phyloP scores from a whole-genome alignment of 2,113 vertebrate genomes.

The Lepidothrix coronata region DNA sequence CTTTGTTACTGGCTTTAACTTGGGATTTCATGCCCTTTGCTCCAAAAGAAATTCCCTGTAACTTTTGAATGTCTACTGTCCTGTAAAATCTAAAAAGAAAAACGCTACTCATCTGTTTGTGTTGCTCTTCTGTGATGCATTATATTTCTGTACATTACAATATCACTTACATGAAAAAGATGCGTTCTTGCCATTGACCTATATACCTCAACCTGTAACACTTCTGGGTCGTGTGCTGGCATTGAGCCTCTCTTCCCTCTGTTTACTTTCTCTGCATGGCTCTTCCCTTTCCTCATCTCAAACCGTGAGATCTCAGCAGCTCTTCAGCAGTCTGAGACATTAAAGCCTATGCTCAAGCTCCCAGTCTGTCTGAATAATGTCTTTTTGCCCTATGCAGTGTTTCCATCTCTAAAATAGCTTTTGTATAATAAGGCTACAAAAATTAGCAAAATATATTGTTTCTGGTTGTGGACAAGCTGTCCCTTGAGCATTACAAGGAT shows the following conservation, averaged over 20 bases:
- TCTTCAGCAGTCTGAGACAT: background rate
- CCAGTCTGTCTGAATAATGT: background rate
- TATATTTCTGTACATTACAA: background rate
- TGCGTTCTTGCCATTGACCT: background rate
- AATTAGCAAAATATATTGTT: constrained; percentile 6
- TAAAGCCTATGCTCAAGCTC: background rate
- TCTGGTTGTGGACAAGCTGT: background rate
- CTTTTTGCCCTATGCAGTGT: background rate
- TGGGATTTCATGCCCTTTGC: background rate
- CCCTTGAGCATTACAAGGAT: background rate
- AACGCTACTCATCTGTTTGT: rapidly evolving
- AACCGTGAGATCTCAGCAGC: background rate
- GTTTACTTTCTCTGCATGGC: background rate
- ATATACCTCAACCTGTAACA: background rate
- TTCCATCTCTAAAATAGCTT: constrained; percentile 26
- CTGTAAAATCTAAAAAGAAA: background rate
- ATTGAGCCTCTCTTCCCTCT: background rate
- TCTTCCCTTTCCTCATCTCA: background rate
- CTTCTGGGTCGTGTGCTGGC: background rate
- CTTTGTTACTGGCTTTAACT: background rate
- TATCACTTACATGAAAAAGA: background rate
- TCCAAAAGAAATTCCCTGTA: background rate
- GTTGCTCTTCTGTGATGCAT: background rate
- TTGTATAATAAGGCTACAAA: constrained; percentile 10
- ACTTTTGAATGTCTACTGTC: background rate